These are phyloP conservation scores for Staurois parvus DNA, from an alignment of 2,797 vertebrate genomes.

Conservation along the genomic window DNA sequence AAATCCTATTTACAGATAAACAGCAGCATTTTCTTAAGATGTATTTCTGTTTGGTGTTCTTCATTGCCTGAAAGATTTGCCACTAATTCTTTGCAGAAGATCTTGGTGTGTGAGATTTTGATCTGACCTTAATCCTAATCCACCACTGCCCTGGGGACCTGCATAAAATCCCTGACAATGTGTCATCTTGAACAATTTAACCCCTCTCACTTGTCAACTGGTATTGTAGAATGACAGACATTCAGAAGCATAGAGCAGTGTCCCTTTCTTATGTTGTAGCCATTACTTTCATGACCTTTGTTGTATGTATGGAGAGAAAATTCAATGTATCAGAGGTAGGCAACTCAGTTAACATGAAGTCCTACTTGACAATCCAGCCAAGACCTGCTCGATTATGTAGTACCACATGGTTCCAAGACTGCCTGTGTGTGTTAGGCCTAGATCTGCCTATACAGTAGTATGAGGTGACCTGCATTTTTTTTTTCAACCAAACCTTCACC, in stretches of 20 bases:
- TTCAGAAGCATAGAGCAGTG: neutral
- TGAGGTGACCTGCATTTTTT: no score
- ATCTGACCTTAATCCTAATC: conserved; percentile 57
- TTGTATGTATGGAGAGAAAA: no score
- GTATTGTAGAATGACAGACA: neutral
- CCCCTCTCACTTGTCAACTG: conserved; percentile 7
- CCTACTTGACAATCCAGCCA: no score
- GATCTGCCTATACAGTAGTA: no score
- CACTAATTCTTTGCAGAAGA: conserved; percentile 41
- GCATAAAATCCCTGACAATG: conserved; percentile 37
- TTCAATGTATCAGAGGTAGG: no score
- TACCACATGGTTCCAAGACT: no score
- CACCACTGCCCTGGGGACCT: conserved; percentile 38
- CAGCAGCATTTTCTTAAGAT: conserved; percentile 49
- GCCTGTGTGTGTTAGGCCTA: no score
- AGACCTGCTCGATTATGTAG: no score
- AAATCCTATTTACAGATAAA: conserved; percentile 51
- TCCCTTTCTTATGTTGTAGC: no score
- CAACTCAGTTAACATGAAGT: no score
- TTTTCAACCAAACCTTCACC: no score
- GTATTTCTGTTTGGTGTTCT: conserved; percentile 26
- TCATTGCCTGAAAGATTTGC: conserved; percentile 26
- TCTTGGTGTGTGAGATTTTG: conserved; percentile 39
- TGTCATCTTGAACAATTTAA: conserved; percentile 41
- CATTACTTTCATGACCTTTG: no score